These are phyloP conservation scores for Nothocercus julius DNA, from an alignment of 2,113 vertebrate species.

Conservation along the genomic window DNA sequence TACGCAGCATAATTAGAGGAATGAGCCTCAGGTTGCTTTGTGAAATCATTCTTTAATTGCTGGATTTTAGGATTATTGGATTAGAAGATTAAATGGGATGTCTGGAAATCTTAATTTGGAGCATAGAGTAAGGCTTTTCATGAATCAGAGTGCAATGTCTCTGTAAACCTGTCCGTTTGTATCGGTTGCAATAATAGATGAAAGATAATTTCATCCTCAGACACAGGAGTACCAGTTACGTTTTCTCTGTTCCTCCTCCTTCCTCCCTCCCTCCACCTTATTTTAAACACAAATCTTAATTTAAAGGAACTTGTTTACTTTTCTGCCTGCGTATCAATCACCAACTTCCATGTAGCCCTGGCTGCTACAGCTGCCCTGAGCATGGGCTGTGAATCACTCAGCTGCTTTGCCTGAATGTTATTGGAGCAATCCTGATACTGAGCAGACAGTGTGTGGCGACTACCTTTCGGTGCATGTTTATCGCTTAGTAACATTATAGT, in stretches of 20 bases:
- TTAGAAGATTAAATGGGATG: constrained; percentile 61
- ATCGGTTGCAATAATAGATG: neutral
- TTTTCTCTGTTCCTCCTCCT: neutral
- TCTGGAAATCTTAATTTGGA: constrained; percentile 46
- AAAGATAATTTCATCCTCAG: neutral
- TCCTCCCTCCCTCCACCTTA: neutral
- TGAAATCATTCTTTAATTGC: constrained; percentile 64
- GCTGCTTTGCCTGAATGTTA: neutral
- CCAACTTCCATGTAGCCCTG: neutral
- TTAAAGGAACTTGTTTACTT: neutral
- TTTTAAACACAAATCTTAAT: neutral
- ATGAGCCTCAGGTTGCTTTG: constrained; percentile 46
- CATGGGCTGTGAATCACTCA: neutral
- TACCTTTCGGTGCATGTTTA: neutral
- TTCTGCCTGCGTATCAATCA: neutral
- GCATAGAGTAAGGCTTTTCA: neutral
- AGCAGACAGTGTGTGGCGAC: neutral
- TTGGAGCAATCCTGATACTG: neutral
- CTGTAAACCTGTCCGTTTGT: neutral
- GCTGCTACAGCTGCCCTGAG: neutral
- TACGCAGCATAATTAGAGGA: constrained; percentile 44
- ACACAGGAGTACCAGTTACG: neutral
- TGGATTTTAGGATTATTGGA: constrained; percentile 68
- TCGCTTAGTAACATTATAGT: neutral
- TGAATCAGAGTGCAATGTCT: neutral